A percentile compares a stretch with the other conserved stretches of the same genome.
Evolutionary conservation across 2,888 invertebrate genomes (phyloP).

Genomic region (Melanotus villosus): DNA sequence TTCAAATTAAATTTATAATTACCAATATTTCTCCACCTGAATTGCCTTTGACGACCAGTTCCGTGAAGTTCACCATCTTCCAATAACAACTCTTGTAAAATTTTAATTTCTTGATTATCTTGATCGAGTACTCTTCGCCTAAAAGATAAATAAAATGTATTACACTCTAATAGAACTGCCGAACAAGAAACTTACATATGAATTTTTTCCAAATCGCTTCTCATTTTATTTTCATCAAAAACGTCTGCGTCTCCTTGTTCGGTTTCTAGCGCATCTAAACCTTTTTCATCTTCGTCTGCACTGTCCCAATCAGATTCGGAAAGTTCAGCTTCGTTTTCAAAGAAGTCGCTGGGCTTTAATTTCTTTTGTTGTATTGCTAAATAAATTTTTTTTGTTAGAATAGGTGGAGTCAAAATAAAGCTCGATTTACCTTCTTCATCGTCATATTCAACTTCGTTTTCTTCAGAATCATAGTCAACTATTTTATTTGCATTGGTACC

Average conservation of each 20-base stretch:
- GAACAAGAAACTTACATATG: conserved; percentile 78
- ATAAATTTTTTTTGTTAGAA: neutral
- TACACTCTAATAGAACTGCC: too few relatives aligned
- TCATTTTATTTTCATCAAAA: conserved; percentile 84
- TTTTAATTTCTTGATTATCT: conserved; percentile 87
- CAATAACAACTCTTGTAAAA: conserved; percentile 88
- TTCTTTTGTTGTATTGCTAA: conserved; percentile 44
- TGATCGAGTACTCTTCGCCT: conserved; percentile 88
- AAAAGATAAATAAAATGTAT: too few relatives aligned
- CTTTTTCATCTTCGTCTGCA: conserved; percentile 89
- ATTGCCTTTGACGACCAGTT: conserved; percentile 84
- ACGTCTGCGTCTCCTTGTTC: conserved; percentile 90
- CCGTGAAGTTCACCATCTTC: conserved; percentile 90
- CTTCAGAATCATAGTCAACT: conserved; percentile 87
- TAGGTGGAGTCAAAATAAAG: neutral
- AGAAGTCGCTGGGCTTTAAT: conserved; percentile 77
- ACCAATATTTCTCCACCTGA: conserved; percentile 89
- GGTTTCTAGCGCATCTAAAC: conserved; percentile 83
- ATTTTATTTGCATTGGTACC: conserved; percentile 50
- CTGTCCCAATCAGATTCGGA: conserved; percentile 93
- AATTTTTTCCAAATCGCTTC: conserved; percentile 85
- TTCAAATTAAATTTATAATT: too few relatives aligned
- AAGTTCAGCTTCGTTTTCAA: conserved; percentile 93
- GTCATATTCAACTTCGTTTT: conserved; percentile 76
- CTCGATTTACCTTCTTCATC: conserved; percentile 27